Percentiles rank a stretch among this genome's conserved stretches.
phyloP scores from a whole-genome alignment of 2,797 vertebrate genomes.

The Hippoglossus hippoglossus region DNA sequence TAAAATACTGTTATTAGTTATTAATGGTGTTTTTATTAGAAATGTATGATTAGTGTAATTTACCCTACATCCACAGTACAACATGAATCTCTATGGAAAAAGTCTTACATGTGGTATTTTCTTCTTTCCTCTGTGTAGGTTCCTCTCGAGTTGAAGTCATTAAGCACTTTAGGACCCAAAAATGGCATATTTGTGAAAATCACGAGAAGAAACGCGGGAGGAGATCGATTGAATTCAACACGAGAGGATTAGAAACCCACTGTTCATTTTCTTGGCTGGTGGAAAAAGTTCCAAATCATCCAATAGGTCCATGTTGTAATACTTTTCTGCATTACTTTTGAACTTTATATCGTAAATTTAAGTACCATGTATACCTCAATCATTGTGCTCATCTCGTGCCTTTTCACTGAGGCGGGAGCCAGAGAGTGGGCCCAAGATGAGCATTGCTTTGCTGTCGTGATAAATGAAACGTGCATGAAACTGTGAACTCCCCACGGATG shows the following conservation, averaged over 20 bases:
- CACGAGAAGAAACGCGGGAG: constrained; percentile 51
- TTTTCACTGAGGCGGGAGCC: no score
- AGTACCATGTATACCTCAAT: no score
- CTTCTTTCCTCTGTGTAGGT: constrained; percentile 77
- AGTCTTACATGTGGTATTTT: not conserved
- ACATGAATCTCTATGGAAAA: not conserved
- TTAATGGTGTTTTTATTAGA: not conserved
- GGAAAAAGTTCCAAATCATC: not conserved
- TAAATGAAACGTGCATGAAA: no score
- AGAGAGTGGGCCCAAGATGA: no score
- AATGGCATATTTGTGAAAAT: constrained; percentile 89
- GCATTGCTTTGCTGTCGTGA: no score
- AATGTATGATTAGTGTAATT: not conserved
- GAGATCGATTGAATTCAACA: not conserved
- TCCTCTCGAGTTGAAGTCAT: constrained; percentile 90
- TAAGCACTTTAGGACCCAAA: constrained; percentile 89
- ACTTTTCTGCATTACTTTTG: no score
- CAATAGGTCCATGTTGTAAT: not conserved
- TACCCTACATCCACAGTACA: not conserved
- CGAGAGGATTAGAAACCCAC: constrained; percentile 4
- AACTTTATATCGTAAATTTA: no score
- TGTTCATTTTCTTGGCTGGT: not conserved
- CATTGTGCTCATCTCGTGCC: no score
- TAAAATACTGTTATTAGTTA: not conserved
- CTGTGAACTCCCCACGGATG: no score